phyloP scores from a whole-genome alignment of 1,140 invertebrate species.

The Drosophila pseudoobscura region DNA sequence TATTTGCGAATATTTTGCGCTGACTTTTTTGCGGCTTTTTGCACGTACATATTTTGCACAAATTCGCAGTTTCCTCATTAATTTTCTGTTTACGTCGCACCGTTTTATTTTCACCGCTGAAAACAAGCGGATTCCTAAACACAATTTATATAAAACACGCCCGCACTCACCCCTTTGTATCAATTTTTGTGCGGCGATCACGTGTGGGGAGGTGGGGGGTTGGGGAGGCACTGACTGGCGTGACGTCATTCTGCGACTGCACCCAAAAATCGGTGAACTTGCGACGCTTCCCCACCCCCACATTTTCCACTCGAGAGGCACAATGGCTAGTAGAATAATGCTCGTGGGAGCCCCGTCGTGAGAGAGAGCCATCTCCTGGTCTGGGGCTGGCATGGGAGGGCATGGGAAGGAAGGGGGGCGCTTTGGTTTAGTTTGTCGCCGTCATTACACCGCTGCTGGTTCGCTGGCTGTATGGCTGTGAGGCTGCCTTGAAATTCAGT shows the following conservation, averaged over 20 bases:
- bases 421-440: constrained; percentile 43
- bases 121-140: constrained; percentile 30
- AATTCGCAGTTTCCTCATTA: constrained; percentile 77
- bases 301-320: constrained; percentile 37
- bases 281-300: neutral
- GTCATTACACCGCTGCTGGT: constrained; percentile 24
- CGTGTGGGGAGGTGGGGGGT: constrained; percentile 12
- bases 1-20: constrained; percentile 21
- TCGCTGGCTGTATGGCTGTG: constrained; percentile 32
- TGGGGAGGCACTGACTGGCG: neutral
- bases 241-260: constrained; percentile 40
- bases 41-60: constrained; percentile 64
- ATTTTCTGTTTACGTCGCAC: constrained; percentile 41
- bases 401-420: constrained; percentile 6
- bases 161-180: neutral
- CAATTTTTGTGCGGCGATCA: constrained; percentile 20
- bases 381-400: neutral
- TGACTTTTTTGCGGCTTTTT: constrained; percentile 34
- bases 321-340: constrained; percentile 11
- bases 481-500: constrained; percentile 45
- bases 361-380: too few relatives aligned
- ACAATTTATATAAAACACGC: constrained; percentile 49
- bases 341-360: constrained; percentile 19
- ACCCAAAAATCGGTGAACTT: constrained; percentile 28
- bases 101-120: constrained; percentile 33